Evolutionary conservation across 2,888 invertebrate species (phyloP), one percentile per base, ranked within the genome.

Genomic region (Drosophila melanosoma): DNA sequence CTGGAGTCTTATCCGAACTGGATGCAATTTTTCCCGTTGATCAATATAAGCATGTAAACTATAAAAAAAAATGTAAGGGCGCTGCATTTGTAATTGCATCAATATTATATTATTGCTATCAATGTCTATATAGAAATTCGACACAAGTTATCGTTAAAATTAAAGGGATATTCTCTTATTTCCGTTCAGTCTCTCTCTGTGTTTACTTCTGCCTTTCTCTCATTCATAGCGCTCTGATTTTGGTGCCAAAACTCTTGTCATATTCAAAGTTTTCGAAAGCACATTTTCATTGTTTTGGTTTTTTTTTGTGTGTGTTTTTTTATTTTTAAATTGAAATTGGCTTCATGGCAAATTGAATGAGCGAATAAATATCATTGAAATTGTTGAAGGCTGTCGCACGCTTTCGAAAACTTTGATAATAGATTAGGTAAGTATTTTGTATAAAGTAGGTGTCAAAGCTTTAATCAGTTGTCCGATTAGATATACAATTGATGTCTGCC

Each of bases 331-430:
- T 74, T 68, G 54, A 71, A 63, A 66, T 35, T 45, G 59, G 51
- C 62, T 64, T 59, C 2, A 32, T 40, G 35, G 48, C 11, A 57
- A 36, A 42, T 68, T 56, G n/a, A 29, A 54, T 42, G 33, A 33
- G 81, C 73, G 79, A 75, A 86, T 80, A 73, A 90, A 91, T 91
- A 91, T 90, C 89, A 87, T 79, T 87, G 65, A 33, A 83, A 81
- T 79, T 90, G 91, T 90, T 91, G 85, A 91, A 93, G 93, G 93
- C 93, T 93, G 93, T 92, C 93, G 85, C 89, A 83, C 86, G 81
- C 79, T 92, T 93, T 93, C 93, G 93, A 93, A 93, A 93, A 93
- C 93, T 92, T 93, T 93, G 92, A 91, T 68, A 29, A 48, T 59
- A 51, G 49, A 29, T 52, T 62, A 49, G 32, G 62, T 20, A 36